Conservation (phyloP, 2,888 invertebrate species). For the Hemaris fuciformis region DNA sequence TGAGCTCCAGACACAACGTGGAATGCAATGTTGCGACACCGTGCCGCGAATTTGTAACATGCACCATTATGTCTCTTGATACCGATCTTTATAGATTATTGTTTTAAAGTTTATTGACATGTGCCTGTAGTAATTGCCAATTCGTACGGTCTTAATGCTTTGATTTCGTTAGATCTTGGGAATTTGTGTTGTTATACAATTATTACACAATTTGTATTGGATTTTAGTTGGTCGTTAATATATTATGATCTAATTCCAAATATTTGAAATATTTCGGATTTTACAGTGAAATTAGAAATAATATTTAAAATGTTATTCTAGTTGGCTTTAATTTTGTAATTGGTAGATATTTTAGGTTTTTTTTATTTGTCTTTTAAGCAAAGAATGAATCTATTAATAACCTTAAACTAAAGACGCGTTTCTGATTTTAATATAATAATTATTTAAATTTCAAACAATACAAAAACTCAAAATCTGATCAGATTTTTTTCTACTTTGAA, state of each 20-base stretch:
- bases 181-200: not conserved
- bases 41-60: not conserved
- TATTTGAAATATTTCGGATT: not conserved
- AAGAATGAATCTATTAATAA: too few species aligned
- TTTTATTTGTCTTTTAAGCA: too few species aligned
- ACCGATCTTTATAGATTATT: slow-evolving; percentile 2
- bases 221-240: not conserved
- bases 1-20: slow-evolving; percentile 6
- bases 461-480: too few species aligned
- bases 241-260: not conserved
- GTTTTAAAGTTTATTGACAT: not conserved
- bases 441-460: too few species aligned
- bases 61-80: not conserved
- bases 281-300: too few species aligned
- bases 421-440: too few species aligned
- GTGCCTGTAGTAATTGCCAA: not conserved
- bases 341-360: too few species aligned
- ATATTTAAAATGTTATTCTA: too few species aligned
- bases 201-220: not conserved
- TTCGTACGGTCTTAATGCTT: not conserved
- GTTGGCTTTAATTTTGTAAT: too few species aligned
- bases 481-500: too few species aligned
- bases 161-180: not conserved
- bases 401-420: too few species aligned
- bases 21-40: slow-evolving; percentile 1